Evolutionary conservation across 2,888 invertebrate genomes (phyloP).

Genomic region (Synanthedon tipuliformis): DNA sequence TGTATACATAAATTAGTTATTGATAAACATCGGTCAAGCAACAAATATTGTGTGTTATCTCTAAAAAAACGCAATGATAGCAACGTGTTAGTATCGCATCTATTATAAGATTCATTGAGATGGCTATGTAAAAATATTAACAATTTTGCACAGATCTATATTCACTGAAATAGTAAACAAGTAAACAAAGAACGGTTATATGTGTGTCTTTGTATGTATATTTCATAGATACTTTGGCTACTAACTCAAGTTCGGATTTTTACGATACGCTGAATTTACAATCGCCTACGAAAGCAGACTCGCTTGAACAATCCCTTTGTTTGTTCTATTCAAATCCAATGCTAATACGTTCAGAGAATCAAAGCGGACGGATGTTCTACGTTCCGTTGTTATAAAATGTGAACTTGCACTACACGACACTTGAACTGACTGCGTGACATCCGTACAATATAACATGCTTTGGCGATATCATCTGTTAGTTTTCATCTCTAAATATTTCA

Average conservation of each 20-base stretch:
- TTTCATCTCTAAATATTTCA: too few species aligned
- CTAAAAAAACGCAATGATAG: too few species aligned
- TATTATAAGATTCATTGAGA: too few species aligned
- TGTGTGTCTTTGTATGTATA: conserved; percentile 5
- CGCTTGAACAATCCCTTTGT: conserved; percentile 67
- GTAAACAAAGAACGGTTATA: conserved; percentile 2
- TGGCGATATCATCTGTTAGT: too few species aligned
- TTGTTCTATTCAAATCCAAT: conserved; percentile 69
- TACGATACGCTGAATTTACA: conserved; percentile 65
- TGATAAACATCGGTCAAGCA: neutral
- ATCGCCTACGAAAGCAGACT: conserved; percentile 66
- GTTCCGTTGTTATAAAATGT: conserved; percentile 45
- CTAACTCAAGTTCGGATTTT: conserved; percentile 37
- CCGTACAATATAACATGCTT: too few species aligned
- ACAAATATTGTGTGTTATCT: too few species aligned
- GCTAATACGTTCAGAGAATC: conserved; percentile 66
- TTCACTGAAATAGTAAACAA: neutral
- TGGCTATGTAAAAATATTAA: too few species aligned
- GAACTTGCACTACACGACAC: conserved; percentile 21
- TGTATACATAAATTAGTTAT: too few species aligned
- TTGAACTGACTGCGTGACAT: neutral
- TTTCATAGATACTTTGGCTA: conserved; percentile 2
- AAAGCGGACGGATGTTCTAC: conserved; percentile 59
- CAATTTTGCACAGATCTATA: too few species aligned
- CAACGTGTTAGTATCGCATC: too few species aligned